A percentile compares a stretch with the other conserved stretches of the same genome.
Conservation (phyloP, 2,113 vertebrate genomes). For the Siniperca knerii region DNA sequence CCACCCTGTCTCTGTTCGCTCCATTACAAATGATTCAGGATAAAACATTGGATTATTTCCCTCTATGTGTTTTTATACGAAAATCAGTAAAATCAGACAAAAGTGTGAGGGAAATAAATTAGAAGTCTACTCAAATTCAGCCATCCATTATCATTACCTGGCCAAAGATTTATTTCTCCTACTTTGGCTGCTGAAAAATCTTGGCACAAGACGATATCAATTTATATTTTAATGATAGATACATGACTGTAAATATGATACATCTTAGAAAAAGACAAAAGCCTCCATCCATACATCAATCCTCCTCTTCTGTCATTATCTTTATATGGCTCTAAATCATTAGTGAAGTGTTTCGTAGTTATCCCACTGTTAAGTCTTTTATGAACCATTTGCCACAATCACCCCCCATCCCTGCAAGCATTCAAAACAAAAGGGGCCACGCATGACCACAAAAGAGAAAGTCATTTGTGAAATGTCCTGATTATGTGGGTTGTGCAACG, state of each 20-base stretch:
- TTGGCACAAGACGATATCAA: slow-evolving; percentile 32
- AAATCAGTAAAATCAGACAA: neutral
- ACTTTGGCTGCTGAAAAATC: slow-evolving; percentile 37
- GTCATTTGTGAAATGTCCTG: slow-evolving; percentile 86
- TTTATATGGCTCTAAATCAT: slow-evolving; percentile 74
- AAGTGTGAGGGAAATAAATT: neutral
- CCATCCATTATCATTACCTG: slow-evolving; percentile 26
- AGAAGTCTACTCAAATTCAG: slow-evolving; percentile 14
- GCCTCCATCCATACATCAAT: slow-evolving; percentile 42
- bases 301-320: slow-evolving; percentile 57
- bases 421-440: slow-evolving; percentile 70
- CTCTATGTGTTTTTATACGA: neutral
- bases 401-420: slow-evolving; percentile 42
- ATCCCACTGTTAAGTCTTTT: slow-evolving; percentile 75
- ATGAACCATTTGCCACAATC: slow-evolving; percentile 70
- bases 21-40: neutral
- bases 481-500: slow-evolving; percentile 86
- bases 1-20: neutral
- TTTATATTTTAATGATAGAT: slow-evolving; percentile 52
- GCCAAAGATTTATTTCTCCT: slow-evolving; percentile 37
- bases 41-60: neutral
- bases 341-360: slow-evolving; percentile 71
- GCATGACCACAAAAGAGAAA: slow-evolving; percentile 79
- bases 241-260: slow-evolving; percentile 47
- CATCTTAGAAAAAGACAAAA: slow-evolving; percentile 47